These are phyloP conservation scores for Dascyllus trimaculatus DNA, from an alignment of 2,113 vertebrate species.

Conservation along the genomic window DNA sequence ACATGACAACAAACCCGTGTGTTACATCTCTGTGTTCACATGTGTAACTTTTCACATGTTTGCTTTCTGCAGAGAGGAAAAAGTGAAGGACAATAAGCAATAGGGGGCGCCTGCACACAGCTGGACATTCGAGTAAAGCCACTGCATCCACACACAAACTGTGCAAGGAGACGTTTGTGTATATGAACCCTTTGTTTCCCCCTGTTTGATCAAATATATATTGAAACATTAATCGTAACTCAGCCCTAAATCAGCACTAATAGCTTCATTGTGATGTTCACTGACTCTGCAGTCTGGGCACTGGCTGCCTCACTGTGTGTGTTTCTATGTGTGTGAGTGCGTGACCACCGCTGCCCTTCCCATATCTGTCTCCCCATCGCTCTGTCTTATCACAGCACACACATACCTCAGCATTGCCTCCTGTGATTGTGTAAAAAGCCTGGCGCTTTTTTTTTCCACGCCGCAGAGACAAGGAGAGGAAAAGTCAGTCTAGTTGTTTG, in stretches of 20 bases:
- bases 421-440: constrained; percentile 83
- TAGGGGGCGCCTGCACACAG: constrained; percentile 89
- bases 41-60: constrained; percentile 38
- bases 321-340: constrained; percentile 35
- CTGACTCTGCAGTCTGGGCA: constrained; percentile 32
- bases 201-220: constrained; percentile 35
- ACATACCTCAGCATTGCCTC: constrained; percentile 80
- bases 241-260: constrained; percentile 21
- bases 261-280: constrained; percentile 32
- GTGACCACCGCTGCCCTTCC: constrained; percentile 72
- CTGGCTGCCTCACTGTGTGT: constrained; percentile 34
- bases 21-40: background rate
- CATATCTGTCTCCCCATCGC: constrained; percentile 82
- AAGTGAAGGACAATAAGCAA: constrained; percentile 75
- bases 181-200: constrained; percentile 32
- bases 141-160: constrained; percentile 42
- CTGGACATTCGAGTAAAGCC: constrained; percentile 59
- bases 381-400: constrained; percentile 79
- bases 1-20: background rate
- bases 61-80: constrained; percentile 42
- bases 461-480: constrained; percentile 76
- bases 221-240: constrained; percentile 48
- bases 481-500: constrained; percentile 78
- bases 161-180: constrained; percentile 28
- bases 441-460: constrained; percentile 63